Base-by-base conservation (phyloP, 2,888 invertebrate species). In the Callinectes sapidus region DNA sequence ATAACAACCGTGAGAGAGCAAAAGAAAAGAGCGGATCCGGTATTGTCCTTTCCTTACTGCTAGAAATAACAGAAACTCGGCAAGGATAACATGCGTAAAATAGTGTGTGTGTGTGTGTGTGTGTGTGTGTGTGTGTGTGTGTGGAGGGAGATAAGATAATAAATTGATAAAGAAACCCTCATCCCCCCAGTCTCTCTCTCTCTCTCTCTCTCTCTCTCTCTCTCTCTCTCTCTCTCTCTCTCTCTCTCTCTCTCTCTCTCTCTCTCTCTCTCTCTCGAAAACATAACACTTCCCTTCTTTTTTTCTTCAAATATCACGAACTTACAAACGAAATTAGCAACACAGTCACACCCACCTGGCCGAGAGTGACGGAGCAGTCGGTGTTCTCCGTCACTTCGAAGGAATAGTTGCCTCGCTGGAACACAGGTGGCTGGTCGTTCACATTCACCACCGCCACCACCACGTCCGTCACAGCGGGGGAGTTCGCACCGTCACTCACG, bases 361-460 rank as follows among this genome's bases (percentile, higher is more conserved):
- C 91, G 13, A 92, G 89, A 1, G 61, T 35, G 32, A 89, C 39
- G 90, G 92, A 86, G 77, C 92, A 94, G 28, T 94, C 91, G 6
- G 66, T 77, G 90, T 94, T 94, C 88, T 94, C 94, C n/a, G 71
- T 87, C 77, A 94, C 92, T 28, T 87, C 97, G 13, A 97, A 97
- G 95, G 98, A 97, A 95, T 98, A 98, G 61, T 97, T 97, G 94
- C 96, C 96, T 91, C 97, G 96, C 18, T 97, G 96, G 95, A 99
- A 99, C 2, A 97, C 97, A 0, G 99, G 99, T 0, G 97, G 97
- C 95, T 99, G 98, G 95, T 99, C 99, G 95, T 99, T 99, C 87
- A 98, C 97, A 95, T 99, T 98, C 95, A 97, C 97, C 91, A 99
- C 97, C 95, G 97, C 97, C 89, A 99, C 98, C 89, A 97, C 97